Base-by-base conservation (phyloP, 2,797 vertebrate species). In the Calcarius lapponicus region DNA sequence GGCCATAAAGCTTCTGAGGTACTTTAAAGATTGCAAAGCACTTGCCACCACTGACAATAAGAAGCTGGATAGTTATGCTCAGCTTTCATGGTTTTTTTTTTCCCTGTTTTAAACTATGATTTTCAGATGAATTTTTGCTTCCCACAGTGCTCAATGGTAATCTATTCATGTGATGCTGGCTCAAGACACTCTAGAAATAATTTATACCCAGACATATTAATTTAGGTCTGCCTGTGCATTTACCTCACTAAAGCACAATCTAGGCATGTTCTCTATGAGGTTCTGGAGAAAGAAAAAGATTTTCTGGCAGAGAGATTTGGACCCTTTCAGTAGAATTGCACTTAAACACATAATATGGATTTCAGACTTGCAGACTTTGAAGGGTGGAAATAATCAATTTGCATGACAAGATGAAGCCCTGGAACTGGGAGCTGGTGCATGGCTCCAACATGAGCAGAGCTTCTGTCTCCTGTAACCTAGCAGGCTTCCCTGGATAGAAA, bases 191-290 rank as follows among this genome's bases (percentile, higher is more conserved):
- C 60, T 57, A 91, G 85, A 94, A 96, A 95, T 90, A 92, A 93
- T 95, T 95, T 96, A 96, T 96, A 92, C 80, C 50, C 83, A 92
- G 89, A 91, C 88, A 85, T 82, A 95, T 92, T 94, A 93, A 96
- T 94, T 93, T 90, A 88, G 86, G 88, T 60, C 91, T 93, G 80
- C 86, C 86, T 93, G 80, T 92, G 76, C 71, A 58, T 87, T 88
- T 73, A 74, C 80, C 64, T 94, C 94, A 84, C 80, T 90, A 90
- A 95, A 88, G 86, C 71, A 96, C 83, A 74, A 90, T 79, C 90
- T 93, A 93, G 51, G 29, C 70, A 36, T 86, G 76, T 91, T 92
- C 70, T 34, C 67, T 85, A 0, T 43, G 69, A 92, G 67, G 42
- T 93, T 92, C 80, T 93, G 83, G 80, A 93, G 73, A 42, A 81